These are phyloP conservation scores for Drosophila suboccidentalis DNA, from an alignment of 2,888 invertebrate genomes.

Conservation along the genomic window DNA sequence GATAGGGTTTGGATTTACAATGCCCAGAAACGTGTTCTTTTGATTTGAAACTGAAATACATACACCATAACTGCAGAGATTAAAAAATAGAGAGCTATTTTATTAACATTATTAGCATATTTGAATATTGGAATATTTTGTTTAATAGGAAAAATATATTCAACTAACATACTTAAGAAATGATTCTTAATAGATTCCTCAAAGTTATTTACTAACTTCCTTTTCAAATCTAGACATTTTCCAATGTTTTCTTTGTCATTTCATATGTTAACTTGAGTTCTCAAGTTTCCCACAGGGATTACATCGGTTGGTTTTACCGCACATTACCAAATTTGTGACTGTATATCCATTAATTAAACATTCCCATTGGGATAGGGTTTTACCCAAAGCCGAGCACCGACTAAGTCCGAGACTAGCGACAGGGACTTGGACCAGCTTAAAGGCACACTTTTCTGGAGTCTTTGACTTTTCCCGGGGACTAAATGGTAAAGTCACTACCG, in stretches of 20 bases:
- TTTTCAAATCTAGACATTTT: background rate
- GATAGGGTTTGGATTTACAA: conserved; percentile 20
- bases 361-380: conserved; percentile 28
- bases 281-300: conserved; percentile 30
- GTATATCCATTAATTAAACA: conserved; percentile 43
- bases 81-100: background rate
- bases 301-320: conserved; percentile 45
- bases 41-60: conserved; percentile 6
- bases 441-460: conserved; percentile 42
- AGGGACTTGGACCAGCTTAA: conserved; percentile 34
- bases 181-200: no score
- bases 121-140: background rate
- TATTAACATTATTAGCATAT: background rate
- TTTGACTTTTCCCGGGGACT: conserved; percentile 11
- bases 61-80: background rate
- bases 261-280: background rate
- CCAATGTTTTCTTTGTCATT: background rate
- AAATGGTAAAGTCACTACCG: conserved; percentile 44
- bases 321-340: conserved; percentile 38
- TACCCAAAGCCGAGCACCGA: conserved; percentile 35
- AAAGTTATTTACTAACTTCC: background rate
- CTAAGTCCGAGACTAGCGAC: conserved; percentile 33
- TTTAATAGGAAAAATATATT: no score
- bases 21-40: conserved; percentile 13
- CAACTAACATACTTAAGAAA: no score